These are phyloP conservation scores for Anoncus sp. DNA, from an alignment of 2,888 invertebrate genomes.

Conservation along the genomic window DNA sequence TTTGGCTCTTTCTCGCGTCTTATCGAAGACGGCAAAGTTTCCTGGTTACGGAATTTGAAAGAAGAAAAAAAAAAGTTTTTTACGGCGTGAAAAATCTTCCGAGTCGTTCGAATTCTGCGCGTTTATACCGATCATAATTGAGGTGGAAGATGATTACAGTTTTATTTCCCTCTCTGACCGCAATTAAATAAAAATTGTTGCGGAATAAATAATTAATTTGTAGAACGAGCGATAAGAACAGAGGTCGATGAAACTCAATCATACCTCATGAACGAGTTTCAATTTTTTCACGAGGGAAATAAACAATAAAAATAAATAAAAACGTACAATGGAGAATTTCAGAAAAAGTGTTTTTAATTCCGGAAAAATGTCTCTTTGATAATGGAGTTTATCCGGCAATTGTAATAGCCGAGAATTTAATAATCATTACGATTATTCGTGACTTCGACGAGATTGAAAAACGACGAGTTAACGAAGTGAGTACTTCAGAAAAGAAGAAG, in stretches of 20 bases:
- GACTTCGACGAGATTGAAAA: slow-evolving; percentile 77
- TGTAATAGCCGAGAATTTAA: slow-evolving; percentile 85
- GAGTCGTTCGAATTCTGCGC: neutral
- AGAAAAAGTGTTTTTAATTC: slow-evolving; percentile 58
- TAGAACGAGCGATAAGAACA: too few relatives aligned
- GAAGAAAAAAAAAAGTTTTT: too few relatives aligned
- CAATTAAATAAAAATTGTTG: too few relatives aligned
- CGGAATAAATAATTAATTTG: too few relatives aligned
- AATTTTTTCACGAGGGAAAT: too few relatives aligned
- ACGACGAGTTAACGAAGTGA: slow-evolving; percentile 58
- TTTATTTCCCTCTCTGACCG: too few relatives aligned
- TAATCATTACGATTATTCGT: slow-evolving; percentile 85
- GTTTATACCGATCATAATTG: neutral
- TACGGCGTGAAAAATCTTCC: slow-evolving; percentile 76
- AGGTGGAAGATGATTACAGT: neutral
- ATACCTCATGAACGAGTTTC: too few relatives aligned
- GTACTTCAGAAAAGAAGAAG: slow-evolving; percentile 15
- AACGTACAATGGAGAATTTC: slow-evolving; percentile 37
- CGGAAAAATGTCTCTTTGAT: slow-evolving; percentile 69
- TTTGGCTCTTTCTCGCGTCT: too few relatives aligned
- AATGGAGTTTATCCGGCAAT: slow-evolving; percentile 78
- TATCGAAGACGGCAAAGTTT: slow-evolving; percentile 88
- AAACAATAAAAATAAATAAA: neutral
- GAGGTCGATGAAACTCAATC: too few relatives aligned
- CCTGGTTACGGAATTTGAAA: slow-evolving; percentile 89